These are phyloP conservation scores for Furcifer pardalis DNA, from an alignment of 2,797 vertebrate genomes.

Conservation along the genomic window DNA sequence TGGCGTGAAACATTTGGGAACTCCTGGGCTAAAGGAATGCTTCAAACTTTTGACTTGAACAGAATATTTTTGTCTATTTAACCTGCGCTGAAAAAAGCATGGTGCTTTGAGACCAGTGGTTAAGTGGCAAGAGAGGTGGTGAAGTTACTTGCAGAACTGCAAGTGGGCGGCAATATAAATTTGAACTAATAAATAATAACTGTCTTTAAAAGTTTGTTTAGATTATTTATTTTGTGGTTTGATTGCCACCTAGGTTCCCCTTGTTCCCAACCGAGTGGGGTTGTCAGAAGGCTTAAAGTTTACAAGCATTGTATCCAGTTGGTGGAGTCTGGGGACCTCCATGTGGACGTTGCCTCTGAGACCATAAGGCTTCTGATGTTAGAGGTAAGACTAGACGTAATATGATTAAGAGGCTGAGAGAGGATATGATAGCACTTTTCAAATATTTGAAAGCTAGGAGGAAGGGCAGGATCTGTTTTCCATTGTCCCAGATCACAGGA, in stretches of 20 bases:
- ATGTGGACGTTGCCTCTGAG: slow-evolving; percentile 86
- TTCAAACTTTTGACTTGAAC: neutral
- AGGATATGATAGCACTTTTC: too few relatives aligned
- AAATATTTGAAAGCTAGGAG: too few relatives aligned
- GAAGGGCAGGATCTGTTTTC: too few relatives aligned
- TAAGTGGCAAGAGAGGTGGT: neutral
- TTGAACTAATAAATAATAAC: too few relatives aligned
- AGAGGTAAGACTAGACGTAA: slow-evolving; percentile 79
- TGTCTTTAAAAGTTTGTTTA: neutral
- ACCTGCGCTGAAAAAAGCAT: neutral
- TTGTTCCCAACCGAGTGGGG: slow-evolving; percentile 78
- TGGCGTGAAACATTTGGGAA: too few relatives aligned
- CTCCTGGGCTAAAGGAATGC: too few relatives aligned
- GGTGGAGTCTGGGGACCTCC: slow-evolving; percentile 93
- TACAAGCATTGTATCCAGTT: slow-evolving; percentile 89
- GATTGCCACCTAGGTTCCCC: slow-evolving; percentile 82
- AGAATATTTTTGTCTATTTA: neutral
- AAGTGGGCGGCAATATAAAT: too few relatives aligned
- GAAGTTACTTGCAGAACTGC: too few relatives aligned
- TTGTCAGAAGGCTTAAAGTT: slow-evolving; percentile 82
- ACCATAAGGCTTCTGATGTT: slow-evolving; percentile 94
- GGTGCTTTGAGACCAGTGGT: neutral
- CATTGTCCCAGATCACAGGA: too few relatives aligned
- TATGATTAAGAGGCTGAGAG: too few relatives aligned
- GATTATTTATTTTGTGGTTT: neutral